Evolutionary conservation across 2,113 vertebrate genomes (phyloP), one percentile per base, ranked within the genome.

Genomic region (Alethe castanea): DNA sequence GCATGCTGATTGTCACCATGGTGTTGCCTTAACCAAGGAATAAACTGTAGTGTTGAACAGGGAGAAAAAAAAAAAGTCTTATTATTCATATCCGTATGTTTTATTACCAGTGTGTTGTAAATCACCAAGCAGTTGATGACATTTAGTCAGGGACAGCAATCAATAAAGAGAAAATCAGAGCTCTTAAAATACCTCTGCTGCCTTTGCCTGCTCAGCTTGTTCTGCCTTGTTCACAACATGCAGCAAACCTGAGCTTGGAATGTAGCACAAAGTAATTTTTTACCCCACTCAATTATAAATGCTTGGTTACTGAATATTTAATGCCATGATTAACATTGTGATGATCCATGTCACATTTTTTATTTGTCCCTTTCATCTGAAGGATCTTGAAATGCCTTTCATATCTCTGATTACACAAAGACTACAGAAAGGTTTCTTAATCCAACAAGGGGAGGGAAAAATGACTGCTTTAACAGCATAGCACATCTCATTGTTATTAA

Each of bases 61-160:
- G 22, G 6, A 12, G 5, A 7, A 26, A 45, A 79, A 65, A 95
- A 65, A 45, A 45, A 61, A 5, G 1, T 35, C 40, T 92, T n/a
- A 8, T 84, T 95, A 74, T 45, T 94, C 71, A 38, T 70, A 66
- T 72, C 33, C 26, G 29, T 96, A 85, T 94, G 52, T 74, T 82
- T 97, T 97, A 97, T 95, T 96, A 87, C 87, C 56, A 29, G 20
- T 48, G 28, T 93, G 70, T 73, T 96, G 50, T 95, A 98, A 97
- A 96, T 97, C 95, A 96, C 70, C 61, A 88, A 82, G 67, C 25
- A 36, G 81, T 60, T 94, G 91, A 95, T 93, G 92, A 76, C 76
- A 91, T 96, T 97, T 96, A 94, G 54, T 97, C 93, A 90, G 77
- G 70, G 70, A 81, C 22, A 79, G 54, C 18, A 96, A 90, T 88